Evolutionary conservation across 1,140 invertebrate species (phyloP).

Genomic region (Caligus rogercresseyi): DNA sequence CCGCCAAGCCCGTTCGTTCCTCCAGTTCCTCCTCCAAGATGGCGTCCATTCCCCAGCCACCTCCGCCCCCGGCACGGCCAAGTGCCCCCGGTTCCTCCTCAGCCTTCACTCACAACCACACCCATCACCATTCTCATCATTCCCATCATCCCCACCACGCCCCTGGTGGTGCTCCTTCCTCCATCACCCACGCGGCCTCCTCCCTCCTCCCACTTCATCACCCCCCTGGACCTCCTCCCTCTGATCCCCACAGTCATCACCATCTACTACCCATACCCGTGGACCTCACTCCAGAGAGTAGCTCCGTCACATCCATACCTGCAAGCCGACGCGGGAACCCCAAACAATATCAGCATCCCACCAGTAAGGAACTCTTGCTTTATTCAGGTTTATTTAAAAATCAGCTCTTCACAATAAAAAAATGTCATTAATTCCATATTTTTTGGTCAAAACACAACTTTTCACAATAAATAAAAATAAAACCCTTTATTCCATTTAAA

Average conservation of each 20-base stretch:
- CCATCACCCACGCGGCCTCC: neutral
- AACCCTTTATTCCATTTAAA: no score
- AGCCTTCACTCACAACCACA: neutral
- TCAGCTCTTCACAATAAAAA: no score
- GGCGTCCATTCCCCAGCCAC: neutral
- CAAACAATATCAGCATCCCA: neutral
- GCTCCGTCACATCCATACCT: slow-evolving; percentile 51
- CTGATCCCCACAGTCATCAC: neutral
- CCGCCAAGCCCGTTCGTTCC: neutral
- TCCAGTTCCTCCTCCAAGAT: neutral
- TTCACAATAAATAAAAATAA: no score
- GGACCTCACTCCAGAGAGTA: slow-evolving; percentile 78
- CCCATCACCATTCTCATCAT: neutral
- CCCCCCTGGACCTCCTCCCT: neutral
- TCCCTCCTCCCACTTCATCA: neutral
- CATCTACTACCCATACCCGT: slow-evolving; percentile 43
- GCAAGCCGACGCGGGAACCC: neutral
- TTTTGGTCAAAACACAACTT: no score
- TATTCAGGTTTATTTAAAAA: no score
- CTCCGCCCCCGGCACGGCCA: neutral
- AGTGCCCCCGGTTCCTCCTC: neutral
- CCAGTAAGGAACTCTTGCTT: no score
- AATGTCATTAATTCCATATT: no score
- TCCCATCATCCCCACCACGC: neutral
- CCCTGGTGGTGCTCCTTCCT: neutral